Conservation (phyloP, 2,113 vertebrate genomes). For the Erpornis zantholeuca region DNA sequence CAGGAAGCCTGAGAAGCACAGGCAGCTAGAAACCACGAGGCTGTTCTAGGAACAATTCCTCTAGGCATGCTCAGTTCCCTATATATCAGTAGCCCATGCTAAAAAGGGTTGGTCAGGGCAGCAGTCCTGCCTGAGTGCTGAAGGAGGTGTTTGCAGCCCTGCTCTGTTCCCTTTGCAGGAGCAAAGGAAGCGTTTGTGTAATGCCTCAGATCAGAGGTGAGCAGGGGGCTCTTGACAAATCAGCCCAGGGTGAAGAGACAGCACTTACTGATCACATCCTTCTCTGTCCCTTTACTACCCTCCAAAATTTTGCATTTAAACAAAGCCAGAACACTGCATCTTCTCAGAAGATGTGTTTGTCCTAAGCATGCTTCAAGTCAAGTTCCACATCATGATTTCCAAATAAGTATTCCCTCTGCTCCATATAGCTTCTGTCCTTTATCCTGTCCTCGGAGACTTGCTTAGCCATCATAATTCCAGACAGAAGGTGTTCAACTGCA, state of each 20-base stretch:
- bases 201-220: not conserved
- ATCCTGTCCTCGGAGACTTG: not conserved
- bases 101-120: not conserved
- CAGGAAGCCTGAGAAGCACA: not conserved
- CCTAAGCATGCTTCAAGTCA: not conserved
- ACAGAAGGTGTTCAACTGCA: not conserved
- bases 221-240: not conserved
- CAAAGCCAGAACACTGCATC: not conserved
- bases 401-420: not conserved
- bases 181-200: accelerated
- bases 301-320: not conserved
- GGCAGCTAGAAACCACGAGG: not conserved
- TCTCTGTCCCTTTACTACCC: not conserved
- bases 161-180: not conserved
- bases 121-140: accelerated
- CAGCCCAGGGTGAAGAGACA: not conserved
- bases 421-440: not conserved
- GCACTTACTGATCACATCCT: accelerated
- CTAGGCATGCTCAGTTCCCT: not conserved
- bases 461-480: not conserved
- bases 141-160: not conserved
- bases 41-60: not conserved
- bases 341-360: not conserved
- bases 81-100: not conserved
- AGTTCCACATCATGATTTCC: not conserved